Conservation (phyloP, 2,797 vertebrate genomes). For the Pseudotriccus pelzelni region DNA sequence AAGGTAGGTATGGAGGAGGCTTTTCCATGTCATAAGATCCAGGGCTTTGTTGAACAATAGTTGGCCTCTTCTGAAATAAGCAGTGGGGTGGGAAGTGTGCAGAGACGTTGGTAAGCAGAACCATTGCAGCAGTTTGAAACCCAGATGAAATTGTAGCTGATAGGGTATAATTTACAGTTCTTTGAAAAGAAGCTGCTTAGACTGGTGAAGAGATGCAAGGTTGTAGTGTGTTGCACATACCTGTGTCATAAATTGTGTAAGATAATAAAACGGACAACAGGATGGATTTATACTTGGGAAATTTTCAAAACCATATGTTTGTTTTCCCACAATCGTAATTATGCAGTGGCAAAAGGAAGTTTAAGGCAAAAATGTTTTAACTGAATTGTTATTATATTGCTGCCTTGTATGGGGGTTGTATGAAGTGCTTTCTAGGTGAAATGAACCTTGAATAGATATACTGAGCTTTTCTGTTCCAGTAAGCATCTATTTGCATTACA, state of each 20-base stretch:
- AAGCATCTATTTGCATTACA: conserved; percentile 60
- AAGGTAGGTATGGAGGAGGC: conserved; percentile 62
- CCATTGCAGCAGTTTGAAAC: not conserved
- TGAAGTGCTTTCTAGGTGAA: not conserved
- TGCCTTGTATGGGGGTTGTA: not conserved
- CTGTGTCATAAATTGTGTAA: not conserved
- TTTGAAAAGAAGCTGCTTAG: not conserved
- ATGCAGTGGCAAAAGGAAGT: not conserved
- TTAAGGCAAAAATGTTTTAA: not conserved
- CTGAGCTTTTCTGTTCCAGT: conserved; percentile 59
- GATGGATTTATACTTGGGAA: not conserved
- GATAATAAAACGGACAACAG: not conserved
- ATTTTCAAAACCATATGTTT: not conserved
- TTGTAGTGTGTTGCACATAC: not conserved
- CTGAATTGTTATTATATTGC: not conserved
- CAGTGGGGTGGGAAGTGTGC: not conserved
- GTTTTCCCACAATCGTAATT: not conserved
- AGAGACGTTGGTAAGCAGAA: not conserved
- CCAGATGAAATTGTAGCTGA: not conserved
- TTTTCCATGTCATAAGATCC: not conserved
- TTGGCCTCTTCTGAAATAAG: not conserved
- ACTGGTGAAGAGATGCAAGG: not conserved
- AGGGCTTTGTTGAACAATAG: not conserved
- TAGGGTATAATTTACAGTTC: not conserved
- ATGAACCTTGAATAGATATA: not conserved